Conservation (phyloP, 2,797 vertebrate species). For the Myiotriccus ornatus region DNA sequence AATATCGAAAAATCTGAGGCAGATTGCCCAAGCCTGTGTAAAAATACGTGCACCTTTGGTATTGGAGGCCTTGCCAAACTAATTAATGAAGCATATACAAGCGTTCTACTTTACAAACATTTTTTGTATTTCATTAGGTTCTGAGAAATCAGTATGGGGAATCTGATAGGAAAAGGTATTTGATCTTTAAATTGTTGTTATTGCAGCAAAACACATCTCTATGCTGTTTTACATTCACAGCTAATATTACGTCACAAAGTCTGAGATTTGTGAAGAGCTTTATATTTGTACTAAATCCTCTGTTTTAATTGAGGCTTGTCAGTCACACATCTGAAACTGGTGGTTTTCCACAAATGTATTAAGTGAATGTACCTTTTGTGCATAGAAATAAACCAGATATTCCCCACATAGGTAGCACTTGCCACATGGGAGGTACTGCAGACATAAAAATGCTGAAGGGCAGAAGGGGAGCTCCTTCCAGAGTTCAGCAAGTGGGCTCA, state of each 20-base stretch:
- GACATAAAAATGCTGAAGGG: background rate
- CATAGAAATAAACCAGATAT: background rate
- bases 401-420: background rate
- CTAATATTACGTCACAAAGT: background rate
- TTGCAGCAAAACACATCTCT: background rate
- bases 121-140: background rate
- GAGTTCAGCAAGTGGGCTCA: background rate
- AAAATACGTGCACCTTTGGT: background rate
- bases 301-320: background rate
- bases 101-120: background rate
- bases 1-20: background rate
- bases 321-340: background rate
- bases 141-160: background rate
- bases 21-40: background rate
- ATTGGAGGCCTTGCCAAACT: background rate
- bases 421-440: background rate
- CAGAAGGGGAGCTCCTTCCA: background rate
- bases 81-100: conserved; percentile 18
- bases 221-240: background rate
- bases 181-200: conserved; percentile 7
- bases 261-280: background rate
- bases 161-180: background rate
- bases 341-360: background rate
- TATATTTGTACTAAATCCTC: background rate
- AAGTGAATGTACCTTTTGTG: background rate